Evolutionary conservation across 1,140 invertebrate species (phyloP), one percentile per base, ranked within the genome.

Genomic region (Musca domestica): DNA sequence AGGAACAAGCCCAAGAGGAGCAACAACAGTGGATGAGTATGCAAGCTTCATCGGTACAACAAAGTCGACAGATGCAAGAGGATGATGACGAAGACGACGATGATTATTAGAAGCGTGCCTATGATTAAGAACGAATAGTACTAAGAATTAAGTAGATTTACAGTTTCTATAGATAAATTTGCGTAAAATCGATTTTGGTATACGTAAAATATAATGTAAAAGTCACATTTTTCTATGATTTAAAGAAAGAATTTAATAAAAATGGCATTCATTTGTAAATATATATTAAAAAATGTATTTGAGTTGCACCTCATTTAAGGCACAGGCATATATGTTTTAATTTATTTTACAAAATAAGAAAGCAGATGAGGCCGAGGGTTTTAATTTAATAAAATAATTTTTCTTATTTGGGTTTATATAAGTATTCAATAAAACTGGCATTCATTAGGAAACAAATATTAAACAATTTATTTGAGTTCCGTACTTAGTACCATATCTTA

Each of bases 291-390:
- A 92, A 67, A n/a, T n/a, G n/a, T n/a, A n/a, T n/a, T n/a, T n/a
- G n/a, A n/a, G n/a, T n/a, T n/a, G n/a, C n/a, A n/a, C n/a, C n/a
- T n/a, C n/a, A n/a, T n/a, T n/a, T n/a, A n/a, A n/a, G n/a, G n/a
- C n/a, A n/a, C n/a, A n/a, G n/a, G n/a, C n/a, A n/a, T n/a, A n/a
- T n/a, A n/a, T n/a, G n/a, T n/a, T n/a, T n/a, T n/a, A n/a, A n/a
- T n/a, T n/a, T n/a, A n/a, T n/a, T n/a, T n/a, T n/a, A n/a, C n/a
- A n/a, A n/a, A n/a, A n/a, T n/a, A n/a, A n/a, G n/a, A n/a, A n/a
- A n/a, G 96, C 98, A 83, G 96, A 95, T 23, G 93, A 98, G 83
- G 91, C 92, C 48, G 96, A 98, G 14, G 9, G 12, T 52, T 19
- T 52, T n/a, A 6, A n/a, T n/a, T n/a, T n/a, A n/a, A n/a, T n/a